phyloP scores from a whole-genome alignment of 2,888 invertebrate species.

The Polia nebulosa region DNA sequence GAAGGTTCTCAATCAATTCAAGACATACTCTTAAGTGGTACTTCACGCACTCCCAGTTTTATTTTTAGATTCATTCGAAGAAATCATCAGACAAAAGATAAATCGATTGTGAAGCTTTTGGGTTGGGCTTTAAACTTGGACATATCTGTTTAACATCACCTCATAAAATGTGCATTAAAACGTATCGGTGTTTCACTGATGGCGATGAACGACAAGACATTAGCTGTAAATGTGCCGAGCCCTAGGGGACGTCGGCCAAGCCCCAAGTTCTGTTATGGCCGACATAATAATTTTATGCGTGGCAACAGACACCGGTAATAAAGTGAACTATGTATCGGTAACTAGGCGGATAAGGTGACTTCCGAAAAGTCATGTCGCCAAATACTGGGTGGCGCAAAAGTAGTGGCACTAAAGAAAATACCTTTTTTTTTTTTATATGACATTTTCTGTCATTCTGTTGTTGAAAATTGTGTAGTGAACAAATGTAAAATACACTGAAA shows the following conservation, averaged over 20 bases:
- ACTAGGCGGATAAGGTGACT: conserved; percentile 26
- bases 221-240: conserved; percentile 59
- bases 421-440: too few relatives aligned
- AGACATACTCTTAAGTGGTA: too few relatives aligned
- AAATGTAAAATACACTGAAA: too few relatives aligned
- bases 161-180: conserved; percentile 60
- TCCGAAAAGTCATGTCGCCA: conserved; percentile 16
- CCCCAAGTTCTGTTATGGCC: conserved; percentile 62
- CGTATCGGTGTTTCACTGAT: conserved; percentile 41
- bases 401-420: too few relatives aligned
- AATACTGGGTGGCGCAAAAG: too few relatives aligned
- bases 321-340: conserved; percentile 52
- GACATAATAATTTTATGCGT: conserved; percentile 65
- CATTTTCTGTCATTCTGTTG: too few relatives aligned
- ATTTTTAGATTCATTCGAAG: conserved; percentile 40
- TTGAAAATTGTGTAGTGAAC: too few relatives aligned
- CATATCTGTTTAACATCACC: conserved; percentile 59
- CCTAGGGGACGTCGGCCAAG: conserved; percentile 60
- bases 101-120: conserved; percentile 37
- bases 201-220: conserved; percentile 56
- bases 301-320: conserved; percentile 60
- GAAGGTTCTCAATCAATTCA: not conserved
- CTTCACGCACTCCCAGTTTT: conserved; percentile 17
- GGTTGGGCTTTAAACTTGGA: conserved; percentile 37
- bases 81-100: conserved; percentile 36